These are phyloP conservation scores for Pundamilia nyererei DNA, from an alignment of 2,113 vertebrate genomes.

Conservation along the genomic window DNA sequence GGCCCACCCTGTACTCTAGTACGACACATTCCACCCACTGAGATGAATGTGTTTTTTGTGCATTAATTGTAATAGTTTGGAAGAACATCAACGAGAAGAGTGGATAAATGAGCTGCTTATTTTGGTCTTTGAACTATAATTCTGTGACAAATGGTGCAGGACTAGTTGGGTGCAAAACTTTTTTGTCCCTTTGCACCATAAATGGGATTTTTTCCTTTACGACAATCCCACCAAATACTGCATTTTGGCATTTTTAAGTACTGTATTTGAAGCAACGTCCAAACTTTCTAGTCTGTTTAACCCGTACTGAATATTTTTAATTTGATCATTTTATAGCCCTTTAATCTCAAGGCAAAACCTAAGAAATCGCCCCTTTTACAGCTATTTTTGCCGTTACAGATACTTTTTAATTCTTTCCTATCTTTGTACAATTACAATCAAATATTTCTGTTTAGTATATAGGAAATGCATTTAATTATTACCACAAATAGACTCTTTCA, in stretches of 20 bases:
- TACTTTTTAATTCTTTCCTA: neutral
- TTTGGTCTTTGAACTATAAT: neutral
- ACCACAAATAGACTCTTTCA: neutral
- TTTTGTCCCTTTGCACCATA: neutral
- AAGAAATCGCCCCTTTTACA: neutral
- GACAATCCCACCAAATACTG: neutral
- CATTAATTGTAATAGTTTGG: neutral
- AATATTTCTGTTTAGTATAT: neutral
- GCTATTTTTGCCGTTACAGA: neutral
- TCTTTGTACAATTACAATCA: neutral
- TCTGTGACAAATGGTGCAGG: neutral
- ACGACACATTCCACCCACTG: neutral
- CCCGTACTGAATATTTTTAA: neutral
- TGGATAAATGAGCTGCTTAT: neutral
- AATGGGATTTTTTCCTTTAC: neutral
- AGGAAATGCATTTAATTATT: neutral
- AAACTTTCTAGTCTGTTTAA: neutral
- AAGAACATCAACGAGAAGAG: neutral
- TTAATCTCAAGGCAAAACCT: neutral
- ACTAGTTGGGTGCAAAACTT: neutral
- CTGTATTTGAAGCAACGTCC: neutral
- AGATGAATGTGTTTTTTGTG: neutral
- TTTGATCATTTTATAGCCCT: neutral
- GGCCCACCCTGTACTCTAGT: neutral
- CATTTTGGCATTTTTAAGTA: neutral